Percentiles rank a stretch among this genome's conserved stretches.
Conservation (phyloP, 2,888 invertebrate species). For the Chrysopilus asiliformis region DNA sequence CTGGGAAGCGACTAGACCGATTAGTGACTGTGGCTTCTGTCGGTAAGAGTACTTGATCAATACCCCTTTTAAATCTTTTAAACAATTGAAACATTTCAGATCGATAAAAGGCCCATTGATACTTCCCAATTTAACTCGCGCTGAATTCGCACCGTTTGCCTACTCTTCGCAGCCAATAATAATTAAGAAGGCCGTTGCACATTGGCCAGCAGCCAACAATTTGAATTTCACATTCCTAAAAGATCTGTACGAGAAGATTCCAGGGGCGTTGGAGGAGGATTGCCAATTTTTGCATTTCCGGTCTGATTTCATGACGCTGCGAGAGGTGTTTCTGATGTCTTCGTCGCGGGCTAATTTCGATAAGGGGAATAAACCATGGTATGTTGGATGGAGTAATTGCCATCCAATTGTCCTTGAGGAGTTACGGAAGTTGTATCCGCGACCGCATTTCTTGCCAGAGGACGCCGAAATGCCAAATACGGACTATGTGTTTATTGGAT, state of each 20-base stretch:
- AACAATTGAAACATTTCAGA: slow-evolving; percentile 18
- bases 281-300: slow-evolving; percentile 81
- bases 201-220: slow-evolving; percentile 61
- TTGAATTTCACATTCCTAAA: slow-evolving; percentile 57
- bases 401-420: slow-evolving; percentile 62
- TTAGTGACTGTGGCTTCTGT: slow-evolving; percentile 71
- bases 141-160: slow-evolving; percentile 57
- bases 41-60: too few species aligned
- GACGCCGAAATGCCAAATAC: slow-evolving; percentile 80
- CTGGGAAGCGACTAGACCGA: slow-evolving; percentile 76
- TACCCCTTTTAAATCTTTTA: not conserved
- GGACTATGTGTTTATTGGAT: slow-evolving; percentile 87
- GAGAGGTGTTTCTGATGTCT: slow-evolving; percentile 67
- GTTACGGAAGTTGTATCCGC: slow-evolving; percentile 61
- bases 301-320: slow-evolving; percentile 60
- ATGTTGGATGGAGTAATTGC: slow-evolving; percentile 88
- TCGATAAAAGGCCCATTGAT: slow-evolving; percentile 53
- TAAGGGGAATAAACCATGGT: slow-evolving; percentile 61
- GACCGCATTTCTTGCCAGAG: slow-evolving; percentile 74
- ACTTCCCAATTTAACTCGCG: slow-evolving; percentile 51
- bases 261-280: slow-evolving; percentile 62
- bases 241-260: slow-evolving; percentile 50
- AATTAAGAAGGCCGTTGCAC: slow-evolving; percentile 55
- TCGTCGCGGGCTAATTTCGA: slow-evolving; percentile 42
- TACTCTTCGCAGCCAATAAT: slow-evolving; percentile 70